phyloP scores from a whole-genome alignment of 2,113 vertebrate species.

The Solea solea region DNA sequence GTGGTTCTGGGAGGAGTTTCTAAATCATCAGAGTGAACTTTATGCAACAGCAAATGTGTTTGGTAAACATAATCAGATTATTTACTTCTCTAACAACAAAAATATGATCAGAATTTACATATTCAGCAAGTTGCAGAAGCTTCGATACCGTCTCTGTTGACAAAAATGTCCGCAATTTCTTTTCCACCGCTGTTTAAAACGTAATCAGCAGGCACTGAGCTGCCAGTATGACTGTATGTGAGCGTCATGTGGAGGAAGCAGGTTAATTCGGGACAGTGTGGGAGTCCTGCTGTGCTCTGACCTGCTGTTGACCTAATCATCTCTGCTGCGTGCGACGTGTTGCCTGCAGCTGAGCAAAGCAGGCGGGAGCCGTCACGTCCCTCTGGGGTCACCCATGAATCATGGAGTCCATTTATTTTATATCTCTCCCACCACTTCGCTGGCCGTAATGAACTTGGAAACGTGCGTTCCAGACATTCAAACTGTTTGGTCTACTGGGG shows the following conservation, averaged over 20 bases:
- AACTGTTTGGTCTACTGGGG: background rate
- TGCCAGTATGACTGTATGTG: background rate
- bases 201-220: background rate
- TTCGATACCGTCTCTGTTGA: too few species aligned
- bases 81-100: too few species aligned
- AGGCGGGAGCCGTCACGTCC: slow-evolving; percentile 2
- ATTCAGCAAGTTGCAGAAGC: too few species aligned
- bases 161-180: too few species aligned
- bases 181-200: too few species aligned
- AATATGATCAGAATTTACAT: too few species aligned
- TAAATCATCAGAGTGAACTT: too few species aligned
- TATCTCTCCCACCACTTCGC: background rate
- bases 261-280: slow-evolving; percentile 11
- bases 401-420: slow-evolving; percentile 4
- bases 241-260: background rate
- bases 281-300: slow-evolving; percentile 11
- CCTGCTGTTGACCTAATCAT: slow-evolving; percentile 19
- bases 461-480: background rate
- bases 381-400: slow-evolving; percentile 10
- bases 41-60: too few species aligned
- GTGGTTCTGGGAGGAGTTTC: too few species aligned
- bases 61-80: too few species aligned
- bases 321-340: slow-evolving; percentile 20
- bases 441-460: slow-evolving; percentile 4
- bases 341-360: slow-evolving; percentile 24